Evolutionary conservation across 2,888 invertebrate genomes (phyloP), one percentile per base, ranked within the genome.

Genomic region (Meteorus colon): DNA sequence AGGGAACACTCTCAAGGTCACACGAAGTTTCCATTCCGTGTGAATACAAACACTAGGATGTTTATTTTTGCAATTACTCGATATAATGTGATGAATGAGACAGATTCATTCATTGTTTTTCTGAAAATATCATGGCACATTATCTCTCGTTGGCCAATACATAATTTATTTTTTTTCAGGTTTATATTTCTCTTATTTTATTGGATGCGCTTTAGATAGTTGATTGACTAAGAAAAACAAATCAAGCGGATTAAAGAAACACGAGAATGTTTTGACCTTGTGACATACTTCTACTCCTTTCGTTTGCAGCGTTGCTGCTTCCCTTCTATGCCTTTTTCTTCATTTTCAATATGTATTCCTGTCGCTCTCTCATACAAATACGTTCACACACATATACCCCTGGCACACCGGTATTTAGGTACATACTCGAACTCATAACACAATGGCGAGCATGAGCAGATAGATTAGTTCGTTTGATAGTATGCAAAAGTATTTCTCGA

Each of bases 381-480:
- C 41, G 41, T 41, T 41, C 8, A 41, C 41, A 41, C 41, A 41
- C 12, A 41, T 41, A 8, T 12, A 12, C 8, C 12, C 41, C 41
- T 41, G 41, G 41, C 41, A 41, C 41, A 41, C 41, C 12, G 41
- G 41, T 41, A 12, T 41, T 41, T 41, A 41, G 12, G 41, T 41
- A 82, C 82, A 83, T 80, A 83, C 34, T 83, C 77, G 77, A 77
- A 84, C 37, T 24, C 2, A 34, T 34, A 73, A 19, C 69, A 51
- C 87, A 89, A 88, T 89, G 86, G 87, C 85, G 86, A 85, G 86
- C 84, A 88, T 85, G 86, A 85, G 83, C 84, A 84, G 86, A 86
- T 88, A 87, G 88, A 87, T 89, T 88, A 88, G 87, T 86, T 89
- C 87, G 84, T 82, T 86, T 84, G 84, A 68, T 60, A 83, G 82